phyloP scores from a whole-genome alignment of 2,888 invertebrate species.

The Ophion ventricosus region DNA sequence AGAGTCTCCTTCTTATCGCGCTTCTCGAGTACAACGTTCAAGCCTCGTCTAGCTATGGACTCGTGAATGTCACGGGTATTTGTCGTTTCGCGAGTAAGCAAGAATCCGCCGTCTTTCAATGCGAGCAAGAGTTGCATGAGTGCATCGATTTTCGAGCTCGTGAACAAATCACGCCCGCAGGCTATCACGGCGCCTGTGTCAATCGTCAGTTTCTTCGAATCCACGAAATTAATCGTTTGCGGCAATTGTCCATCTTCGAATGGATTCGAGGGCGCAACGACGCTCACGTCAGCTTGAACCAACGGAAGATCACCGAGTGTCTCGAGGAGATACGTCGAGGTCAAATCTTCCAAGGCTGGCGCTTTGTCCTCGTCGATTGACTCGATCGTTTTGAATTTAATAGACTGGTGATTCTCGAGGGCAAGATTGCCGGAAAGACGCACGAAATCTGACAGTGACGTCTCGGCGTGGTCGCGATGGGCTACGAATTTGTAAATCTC shows the following conservation, averaged over 20 bases:
- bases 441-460: conserved; percentile 74
- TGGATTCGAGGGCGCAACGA: conserved; percentile 82
- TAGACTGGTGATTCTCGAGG: conserved; percentile 83
- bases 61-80: conserved; percentile 48
- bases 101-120: conserved; percentile 73
- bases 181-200: conserved; percentile 85
- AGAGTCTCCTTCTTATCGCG: conserved; percentile 64
- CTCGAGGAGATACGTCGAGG: conserved; percentile 85
- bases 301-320: conserved; percentile 88
- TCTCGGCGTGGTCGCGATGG: conserved; percentile 79
- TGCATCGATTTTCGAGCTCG: conserved; percentile 69
- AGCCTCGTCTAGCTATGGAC: conserved; percentile 34
- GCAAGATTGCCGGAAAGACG: conserved; percentile 83
- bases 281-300: conserved; percentile 87
- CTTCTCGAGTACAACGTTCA: conserved; percentile 76
- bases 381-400: conserved; percentile 80
- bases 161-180: conserved; percentile 85
- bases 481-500: conserved; percentile 86
- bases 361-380: conserved; percentile 75
- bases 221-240: conserved; percentile 85
- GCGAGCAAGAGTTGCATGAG: conserved; percentile 62
- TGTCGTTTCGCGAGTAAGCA: conserved; percentile 73
- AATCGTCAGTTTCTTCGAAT: conserved; percentile 85
- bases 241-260: conserved; percentile 84
- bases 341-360: conserved; percentile 75